phyloP scores from a whole-genome alignment of 1,140 invertebrate species.

The Lepidurus apus region DNA sequence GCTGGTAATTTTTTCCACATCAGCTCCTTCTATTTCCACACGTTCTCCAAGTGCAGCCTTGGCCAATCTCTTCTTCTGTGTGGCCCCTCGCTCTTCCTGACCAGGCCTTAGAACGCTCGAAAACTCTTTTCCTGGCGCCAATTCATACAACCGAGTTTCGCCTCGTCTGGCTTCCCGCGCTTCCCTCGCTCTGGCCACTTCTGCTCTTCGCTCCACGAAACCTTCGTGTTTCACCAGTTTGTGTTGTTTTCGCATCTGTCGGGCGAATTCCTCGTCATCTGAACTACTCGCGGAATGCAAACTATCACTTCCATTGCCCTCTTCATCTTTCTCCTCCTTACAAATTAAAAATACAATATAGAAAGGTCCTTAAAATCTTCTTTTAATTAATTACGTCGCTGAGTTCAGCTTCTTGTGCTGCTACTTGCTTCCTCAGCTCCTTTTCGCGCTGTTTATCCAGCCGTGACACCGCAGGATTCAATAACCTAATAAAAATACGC shows the following conservation, averaged over 20 bases:
- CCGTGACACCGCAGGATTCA: constrained; percentile 85
- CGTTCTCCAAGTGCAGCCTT: constrained; percentile 61
- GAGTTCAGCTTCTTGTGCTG: constrained; percentile 49
- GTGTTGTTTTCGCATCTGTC: constrained; percentile 73
- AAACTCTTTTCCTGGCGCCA: constrained; percentile 58
- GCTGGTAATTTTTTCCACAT: constrained; percentile 50
- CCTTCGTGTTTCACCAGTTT: constrained; percentile 49
- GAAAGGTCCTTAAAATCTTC: too few species aligned
- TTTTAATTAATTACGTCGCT: constrained; percentile 45
- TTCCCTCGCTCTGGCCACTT: constrained; percentile 25
- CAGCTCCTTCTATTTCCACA: constrained; percentile 52
- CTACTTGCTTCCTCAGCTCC: constrained; percentile 48
- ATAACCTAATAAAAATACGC: constrained; percentile 47
- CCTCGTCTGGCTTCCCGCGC: not conserved
- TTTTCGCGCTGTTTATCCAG: constrained; percentile 63
- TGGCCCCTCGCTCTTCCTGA: constrained; percentile 40
- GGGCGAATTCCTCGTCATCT: constrained; percentile 68
- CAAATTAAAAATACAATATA: too few species aligned
- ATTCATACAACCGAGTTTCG: constrained; percentile 57
- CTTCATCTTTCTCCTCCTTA: constrained; percentile 28
- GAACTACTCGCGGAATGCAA: constrained; percentile 50
- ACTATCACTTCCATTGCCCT: constrained; percentile 39
- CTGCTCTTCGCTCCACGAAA: constrained; percentile 38
- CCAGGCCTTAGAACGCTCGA: constrained; percentile 45
- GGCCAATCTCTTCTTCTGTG: constrained; percentile 31